These are phyloP conservation scores for Medauroidea extradentata DNA, from an alignment of 1,140 invertebrate species.

Conservation along the genomic window DNA sequence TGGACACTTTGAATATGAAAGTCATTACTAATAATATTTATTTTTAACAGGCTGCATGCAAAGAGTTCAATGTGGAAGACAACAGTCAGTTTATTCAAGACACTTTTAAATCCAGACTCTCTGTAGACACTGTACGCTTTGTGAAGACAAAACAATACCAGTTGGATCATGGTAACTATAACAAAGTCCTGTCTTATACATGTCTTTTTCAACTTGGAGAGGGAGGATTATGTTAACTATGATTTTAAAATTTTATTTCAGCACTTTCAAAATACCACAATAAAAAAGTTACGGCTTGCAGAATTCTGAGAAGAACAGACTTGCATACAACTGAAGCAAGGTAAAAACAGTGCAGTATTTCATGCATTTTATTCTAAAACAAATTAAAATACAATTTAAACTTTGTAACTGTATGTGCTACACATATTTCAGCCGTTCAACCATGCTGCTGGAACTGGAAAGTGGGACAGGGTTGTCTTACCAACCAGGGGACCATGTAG, in stretches of 20 bases:
- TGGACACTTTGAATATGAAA: no score
- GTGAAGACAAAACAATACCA: slow-evolving; percentile 41
- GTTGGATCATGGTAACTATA: no score
- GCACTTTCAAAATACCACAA: slow-evolving; percentile 53
- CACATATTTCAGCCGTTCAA: slow-evolving; percentile 46
- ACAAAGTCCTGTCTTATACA: no score
- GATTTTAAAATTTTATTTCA: slow-evolving; percentile 38
- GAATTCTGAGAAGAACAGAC: slow-evolving; percentile 48
- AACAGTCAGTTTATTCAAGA: slow-evolving; percentile 82
- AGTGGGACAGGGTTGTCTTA: slow-evolving; percentile 45
- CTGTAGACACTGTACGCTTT: slow-evolving; percentile 74
- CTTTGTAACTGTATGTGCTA: no score
- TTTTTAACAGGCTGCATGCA: slow-evolving; percentile 72
- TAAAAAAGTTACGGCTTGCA: slow-evolving; percentile 59
- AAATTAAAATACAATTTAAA: no score
- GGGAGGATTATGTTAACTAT: slow-evolving; percentile 42
- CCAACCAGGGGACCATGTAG: slow-evolving; percentile 88
- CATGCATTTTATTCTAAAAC: not conserved
- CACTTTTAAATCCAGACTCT: slow-evolving; percentile 66
- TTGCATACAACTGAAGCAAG: slow-evolving; percentile 42
- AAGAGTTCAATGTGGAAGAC: slow-evolving; percentile 91
- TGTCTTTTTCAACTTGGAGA: slow-evolving; percentile 21
- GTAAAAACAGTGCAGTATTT: no score
- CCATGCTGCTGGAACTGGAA: slow-evolving; percentile 39
- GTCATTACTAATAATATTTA: no score